Base-by-base conservation (phyloP, 2,888 invertebrate species). In the Macrosoma leucophasiata region DNA sequence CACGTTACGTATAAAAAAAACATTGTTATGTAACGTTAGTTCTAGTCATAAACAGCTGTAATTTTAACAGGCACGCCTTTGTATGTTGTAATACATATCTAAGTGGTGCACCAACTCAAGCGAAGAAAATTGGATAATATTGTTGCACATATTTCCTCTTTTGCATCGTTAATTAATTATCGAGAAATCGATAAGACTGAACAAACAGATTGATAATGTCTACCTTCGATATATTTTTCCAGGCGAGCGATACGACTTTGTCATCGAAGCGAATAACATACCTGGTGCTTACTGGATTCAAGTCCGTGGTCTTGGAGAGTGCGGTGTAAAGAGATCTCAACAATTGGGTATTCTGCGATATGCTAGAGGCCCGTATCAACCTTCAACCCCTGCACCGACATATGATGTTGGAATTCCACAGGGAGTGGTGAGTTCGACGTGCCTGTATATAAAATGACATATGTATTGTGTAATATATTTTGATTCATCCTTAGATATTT, bases 201-300 rank as follows among this genome's bases (percentile, higher is more conserved):
- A n/a, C n/a, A n/a, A n/a, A n/a, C n/a, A n/a, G n/a, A 20, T 7
- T 24, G 17, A 24, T 27, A 14, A 28, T 7, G 3, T 29, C 29
- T 19, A 21, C 24, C 5, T 26, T 22, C 8, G 30, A 10, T 11
- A 13, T 13, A 17, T 40, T n/a, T n/a, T 70, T 75, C 43, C 69
- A 94, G 94, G 94, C 50, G 96, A 96, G 86, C 89, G 96, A 62
- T 96, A 95, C 85, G 96, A 96, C 77, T 95, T 95, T 62, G 91
- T 96, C 24, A 91, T 96, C 59, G 90, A 90, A 58, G 95, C 96
- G 15, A 91, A 93, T 72, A 92, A 93, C 63, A 82, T 87, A 19
- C 87, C 90, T 36, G 93, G 91, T 37, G 95, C 95, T 8, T 96
- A 95, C 74, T 96, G 96, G 96, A 94, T 97, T 48, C 94, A 95